Base-by-base conservation (phyloP, 2,797 vertebrate genomes). In the Odontamblyopus lacepedii region DNA sequence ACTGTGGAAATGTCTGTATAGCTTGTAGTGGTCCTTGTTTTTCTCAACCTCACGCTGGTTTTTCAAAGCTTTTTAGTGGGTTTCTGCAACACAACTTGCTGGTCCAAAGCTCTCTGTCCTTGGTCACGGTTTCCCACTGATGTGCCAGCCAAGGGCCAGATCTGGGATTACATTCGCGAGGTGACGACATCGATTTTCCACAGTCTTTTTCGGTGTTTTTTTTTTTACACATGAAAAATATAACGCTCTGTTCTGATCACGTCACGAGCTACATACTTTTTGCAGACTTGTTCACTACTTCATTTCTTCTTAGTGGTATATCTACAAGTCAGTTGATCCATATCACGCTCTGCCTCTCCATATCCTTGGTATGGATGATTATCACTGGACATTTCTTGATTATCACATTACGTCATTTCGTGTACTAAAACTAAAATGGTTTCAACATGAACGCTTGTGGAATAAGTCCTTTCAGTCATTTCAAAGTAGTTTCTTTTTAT, bases 81-180 rank as follows among this genome's bases (percentile, higher is more conserved):
- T 63, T 62, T 75, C 69, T 48, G 55, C 23, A 63, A 80, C 71
- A 63, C 64, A 50, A 75, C 78, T 69, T 38, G 63, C 70, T 38
- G 2, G 38, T 79, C 63, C 41, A 61, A 78, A 70, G 77, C 57
- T 30, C 71, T 57, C 26, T 55, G 75, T 63, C 73, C 72, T 71
- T 48, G 27, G 60, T 75, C 69, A 44, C 81, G 32, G 72, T 59
- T 29, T 32, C 66, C 59, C 32, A 38, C 41, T 35, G 60, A 75
- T 71, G 69, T 68, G 71, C 70, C 72, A 72, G 75, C 57, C 65
- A 11, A 78, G 76, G 26, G 61, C 78, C 72, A 29, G 74, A 74
- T 85, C 86, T 81, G 79, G 73, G 79, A 78, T 90, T 91, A 91
- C 91, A 91, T 80, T 88, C 80, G 67, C 75, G 75, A 86, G 69